Evolutionary conservation across 1,140 invertebrate genomes (phyloP).

Genomic region (Drosophila tani): DNA sequence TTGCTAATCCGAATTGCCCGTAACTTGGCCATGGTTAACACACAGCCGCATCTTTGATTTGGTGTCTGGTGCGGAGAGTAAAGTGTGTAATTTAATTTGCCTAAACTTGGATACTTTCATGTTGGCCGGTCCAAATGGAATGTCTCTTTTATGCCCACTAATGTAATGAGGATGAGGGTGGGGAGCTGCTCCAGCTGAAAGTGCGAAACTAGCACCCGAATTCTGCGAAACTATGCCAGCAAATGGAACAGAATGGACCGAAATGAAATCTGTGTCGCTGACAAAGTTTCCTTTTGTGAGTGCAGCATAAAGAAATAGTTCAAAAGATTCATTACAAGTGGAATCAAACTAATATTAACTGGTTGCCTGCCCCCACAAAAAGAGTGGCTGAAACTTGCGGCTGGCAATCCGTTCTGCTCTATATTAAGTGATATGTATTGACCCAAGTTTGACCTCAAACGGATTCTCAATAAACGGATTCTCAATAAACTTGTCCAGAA

Average conservation of each 20-base stretch:
- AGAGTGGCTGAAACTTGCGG: slow-evolving; percentile 17
- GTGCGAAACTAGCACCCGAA: slow-evolving; percentile 42
- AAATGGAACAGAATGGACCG: slow-evolving; percentile 27
- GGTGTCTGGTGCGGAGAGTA: slow-evolving; percentile 48
- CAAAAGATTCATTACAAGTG: slow-evolving; percentile 53
- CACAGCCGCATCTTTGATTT: slow-evolving; percentile 80
- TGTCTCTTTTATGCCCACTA: slow-evolving; percentile 60
- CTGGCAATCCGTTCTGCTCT: slow-evolving; percentile 32
- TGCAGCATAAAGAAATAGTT: slow-evolving; percentile 47
- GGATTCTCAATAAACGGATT: slow-evolving; percentile 3
- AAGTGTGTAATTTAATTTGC: slow-evolving; percentile 83
- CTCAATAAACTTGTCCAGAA: background rate
- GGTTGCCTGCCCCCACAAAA: slow-evolving; percentile 1
- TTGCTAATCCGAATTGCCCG: slow-evolving; percentile 76
- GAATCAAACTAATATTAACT: slow-evolving; percentile 52
- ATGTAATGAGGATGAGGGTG: slow-evolving; percentile 56
- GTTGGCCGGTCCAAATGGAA: slow-evolving; percentile 50
- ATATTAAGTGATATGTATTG: slow-evolving; percentile 36
- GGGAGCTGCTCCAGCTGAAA: slow-evolving; percentile 39
- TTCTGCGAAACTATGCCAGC: slow-evolving; percentile 41
- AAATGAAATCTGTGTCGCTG: slow-evolving; percentile 51
- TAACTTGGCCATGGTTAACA: slow-evolving; percentile 64
- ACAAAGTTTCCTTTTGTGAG: slow-evolving; percentile 45
- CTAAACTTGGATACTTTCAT: slow-evolving; percentile 70
- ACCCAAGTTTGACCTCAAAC: slow-evolving; percentile 12